A percentile compares a stretch with the other conserved stretches of the same genome.
Evolutionary conservation across 2,113 vertebrate species (phyloP).

Genomic region (Vicugna pacos): DNA sequence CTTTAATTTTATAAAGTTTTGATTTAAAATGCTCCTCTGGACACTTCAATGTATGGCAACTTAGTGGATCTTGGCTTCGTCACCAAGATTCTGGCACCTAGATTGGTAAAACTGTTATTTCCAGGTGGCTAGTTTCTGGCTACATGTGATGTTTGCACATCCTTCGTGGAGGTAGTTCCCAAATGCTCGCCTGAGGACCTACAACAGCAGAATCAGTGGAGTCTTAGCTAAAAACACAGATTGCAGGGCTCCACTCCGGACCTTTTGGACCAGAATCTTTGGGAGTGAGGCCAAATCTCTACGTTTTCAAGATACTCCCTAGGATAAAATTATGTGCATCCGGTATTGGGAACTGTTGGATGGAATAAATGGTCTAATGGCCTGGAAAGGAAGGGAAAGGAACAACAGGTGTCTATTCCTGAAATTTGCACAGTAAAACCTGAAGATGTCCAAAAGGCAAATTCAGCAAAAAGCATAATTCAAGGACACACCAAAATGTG

Average conservation of each 20-base stretch:
- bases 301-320: neutral
- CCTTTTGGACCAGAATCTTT: constrained; percentile 27
- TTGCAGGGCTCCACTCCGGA: neutral
- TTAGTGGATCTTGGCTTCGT: neutral
- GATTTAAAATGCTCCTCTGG: neutral
- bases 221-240: constrained; percentile 8
- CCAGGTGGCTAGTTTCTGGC: neutral
- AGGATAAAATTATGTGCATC: neutral
- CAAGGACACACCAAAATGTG: neutral
- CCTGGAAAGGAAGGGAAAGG: neutral
- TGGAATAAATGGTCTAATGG: neutral
- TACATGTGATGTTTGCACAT: neutral
- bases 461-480: constrained; percentile 43
- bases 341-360: neutral
- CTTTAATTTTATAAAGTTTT: constrained; percentile 33
- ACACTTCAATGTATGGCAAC: neutral
- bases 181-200: neutral
- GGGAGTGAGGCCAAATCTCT: neutral
- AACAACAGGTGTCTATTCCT: neutral
- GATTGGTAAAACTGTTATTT: neutral
- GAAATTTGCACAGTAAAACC: neutral
- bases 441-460: neutral
- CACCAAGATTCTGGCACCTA: neutral
- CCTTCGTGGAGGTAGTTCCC: neutral
- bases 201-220: neutral